These are phyloP conservation scores for Lydus trimaculatus DNA, from an alignment of 2,888 invertebrate genomes.

Conservation along the genomic window DNA sequence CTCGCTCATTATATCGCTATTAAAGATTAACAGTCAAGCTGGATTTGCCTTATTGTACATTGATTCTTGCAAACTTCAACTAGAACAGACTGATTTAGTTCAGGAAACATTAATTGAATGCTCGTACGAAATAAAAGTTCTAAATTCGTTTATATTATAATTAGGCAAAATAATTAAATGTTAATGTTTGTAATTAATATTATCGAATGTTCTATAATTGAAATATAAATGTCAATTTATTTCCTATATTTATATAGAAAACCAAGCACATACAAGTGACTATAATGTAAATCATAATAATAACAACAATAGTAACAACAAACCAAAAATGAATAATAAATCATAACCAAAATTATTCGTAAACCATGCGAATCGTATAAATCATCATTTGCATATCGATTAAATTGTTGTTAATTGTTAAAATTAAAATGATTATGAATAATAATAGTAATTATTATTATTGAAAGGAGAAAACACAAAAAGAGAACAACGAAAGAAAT, in stretches of 20 bases:
- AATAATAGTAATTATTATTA: background rate
- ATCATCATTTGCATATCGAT: constrained; percentile 24
- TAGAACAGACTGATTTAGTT: no score
- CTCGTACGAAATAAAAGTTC: background rate
- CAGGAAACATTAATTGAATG: no score
- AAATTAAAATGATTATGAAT: background rate
- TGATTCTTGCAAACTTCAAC: no score
- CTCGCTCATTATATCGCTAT: no score
- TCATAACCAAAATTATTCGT: constrained; percentile 21
- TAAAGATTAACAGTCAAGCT: no score
- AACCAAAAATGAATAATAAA: constrained; percentile 17
- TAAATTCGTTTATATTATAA: background rate
- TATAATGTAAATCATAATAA: constrained; percentile 19
- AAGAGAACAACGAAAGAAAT: constrained; percentile 1
- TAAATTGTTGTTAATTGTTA: background rate
- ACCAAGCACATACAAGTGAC: constrained; percentile 44
- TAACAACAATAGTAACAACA: constrained; percentile 18
- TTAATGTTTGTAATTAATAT: background rate
- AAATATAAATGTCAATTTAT: background rate
- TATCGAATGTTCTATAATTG: background rate
- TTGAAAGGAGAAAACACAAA: constrained; percentile 1
- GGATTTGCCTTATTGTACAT: no score
- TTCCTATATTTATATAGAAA: background rate
- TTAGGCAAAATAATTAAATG: background rate
- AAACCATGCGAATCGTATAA: constrained; percentile 26